These are phyloP conservation scores for Enteromius argenteus DNA, from an alignment of 2,797 vertebrate genomes.

Conservation along the genomic window DNA sequence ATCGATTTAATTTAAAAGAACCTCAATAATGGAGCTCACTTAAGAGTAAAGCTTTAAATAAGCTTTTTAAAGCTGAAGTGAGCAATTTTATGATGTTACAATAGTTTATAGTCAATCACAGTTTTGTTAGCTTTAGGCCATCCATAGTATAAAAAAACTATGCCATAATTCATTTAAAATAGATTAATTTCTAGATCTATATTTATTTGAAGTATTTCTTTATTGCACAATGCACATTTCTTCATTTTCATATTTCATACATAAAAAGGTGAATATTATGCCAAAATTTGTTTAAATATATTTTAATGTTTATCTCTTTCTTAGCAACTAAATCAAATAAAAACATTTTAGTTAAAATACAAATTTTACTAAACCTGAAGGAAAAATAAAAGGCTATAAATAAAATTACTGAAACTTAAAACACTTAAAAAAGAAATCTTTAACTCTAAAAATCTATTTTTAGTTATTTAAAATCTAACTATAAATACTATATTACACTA, in stretches of 20 bases:
- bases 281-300: too few relatives aligned
- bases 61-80: background rate
- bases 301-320: too few relatives aligned
- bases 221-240: background rate
- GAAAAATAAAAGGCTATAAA: too few relatives aligned
- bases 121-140: background rate
- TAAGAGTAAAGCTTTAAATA: slow-evolving; percentile 46
- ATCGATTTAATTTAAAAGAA: slow-evolving; percentile 35
- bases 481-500: background rate
- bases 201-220: background rate
- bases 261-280: too few relatives aligned
- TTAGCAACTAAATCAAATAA: background rate
- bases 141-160: too few relatives aligned
- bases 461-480: background rate
- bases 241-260: background rate
- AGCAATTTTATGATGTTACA: background rate
- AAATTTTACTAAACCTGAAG: too few relatives aligned
- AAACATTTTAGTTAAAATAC: background rate
- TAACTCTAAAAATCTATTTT: too few relatives aligned
- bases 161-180: too few relatives aligned
- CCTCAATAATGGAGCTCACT: slow-evolving; percentile 28
- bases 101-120: background rate
- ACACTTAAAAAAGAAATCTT: too few relatives aligned
- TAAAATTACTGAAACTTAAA: too few relatives aligned
- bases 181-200: too few relatives aligned